phyloP scores from a whole-genome alignment of 2,113 vertebrate species.

The Genyomyrus donnyi region DNA sequence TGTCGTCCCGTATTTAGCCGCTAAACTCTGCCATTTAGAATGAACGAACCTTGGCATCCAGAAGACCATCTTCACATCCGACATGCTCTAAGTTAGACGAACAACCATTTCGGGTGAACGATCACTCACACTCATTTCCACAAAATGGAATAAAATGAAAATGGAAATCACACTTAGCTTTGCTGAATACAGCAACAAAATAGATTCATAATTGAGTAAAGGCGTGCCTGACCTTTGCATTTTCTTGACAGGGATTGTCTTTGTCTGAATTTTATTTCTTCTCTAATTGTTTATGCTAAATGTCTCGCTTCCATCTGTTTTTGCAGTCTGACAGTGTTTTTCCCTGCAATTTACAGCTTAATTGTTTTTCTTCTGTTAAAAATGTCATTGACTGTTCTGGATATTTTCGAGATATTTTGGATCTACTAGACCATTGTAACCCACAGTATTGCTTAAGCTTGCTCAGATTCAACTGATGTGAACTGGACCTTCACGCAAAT shows the following conservation, averaged over 20 bases:
- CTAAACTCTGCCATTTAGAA: neutral
- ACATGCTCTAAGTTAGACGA: neutral
- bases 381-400: neutral
- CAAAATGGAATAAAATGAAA: neutral
- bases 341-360: neutral
- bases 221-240: neutral
- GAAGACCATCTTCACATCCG: neutral
- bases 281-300: neutral
- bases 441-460: neutral
- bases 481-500: neutral
- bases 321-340: neutral
- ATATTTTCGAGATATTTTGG: neutral
- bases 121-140: neutral
- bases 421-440: neutral
- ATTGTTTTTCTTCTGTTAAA: constrained; percentile 8
- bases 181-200: neutral
- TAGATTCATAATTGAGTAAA: neutral
- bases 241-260: neutral
- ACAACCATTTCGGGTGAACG: neutral
- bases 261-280: neutral
- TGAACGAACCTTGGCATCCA: neutral
- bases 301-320: neutral
- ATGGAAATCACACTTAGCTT: neutral
- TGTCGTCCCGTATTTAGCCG: neutral
- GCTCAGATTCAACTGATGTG: neutral